Evolutionary conservation across 2,113 vertebrate genomes (phyloP).

Genomic region (Heterocephalus glaber): DNA sequence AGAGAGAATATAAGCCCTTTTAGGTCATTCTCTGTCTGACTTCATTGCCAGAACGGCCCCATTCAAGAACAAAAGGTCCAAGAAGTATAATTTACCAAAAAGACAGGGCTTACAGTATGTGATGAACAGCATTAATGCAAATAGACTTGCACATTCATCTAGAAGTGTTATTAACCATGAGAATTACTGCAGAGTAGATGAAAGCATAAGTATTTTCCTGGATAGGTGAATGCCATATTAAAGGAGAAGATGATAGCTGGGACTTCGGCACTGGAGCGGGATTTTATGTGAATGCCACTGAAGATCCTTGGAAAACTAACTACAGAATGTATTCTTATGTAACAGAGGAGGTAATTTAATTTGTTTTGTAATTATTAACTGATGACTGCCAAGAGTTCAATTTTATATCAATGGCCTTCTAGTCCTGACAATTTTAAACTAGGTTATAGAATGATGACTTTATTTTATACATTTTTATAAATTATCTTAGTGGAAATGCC

Average conservation of each 20-base stretch:
- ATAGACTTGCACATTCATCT: background rate
- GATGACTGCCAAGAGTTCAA: background rate
- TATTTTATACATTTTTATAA: background rate
- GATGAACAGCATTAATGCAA: background rate
- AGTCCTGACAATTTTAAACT: conserved; percentile 31
- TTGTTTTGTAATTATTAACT: background rate
- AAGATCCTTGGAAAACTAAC: conserved; percentile 96
- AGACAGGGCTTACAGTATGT: background rate
- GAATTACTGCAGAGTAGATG: background rate
- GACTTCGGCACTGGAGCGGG: conserved; percentile 97
- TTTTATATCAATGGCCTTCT: conserved; percentile 19
- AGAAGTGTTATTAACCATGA: background rate
- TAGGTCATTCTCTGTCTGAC: background rate
- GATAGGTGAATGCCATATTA: conserved; percentile 93
- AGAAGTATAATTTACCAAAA: background rate
- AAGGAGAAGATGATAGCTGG: conserved; percentile 97
- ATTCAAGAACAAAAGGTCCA: background rate
- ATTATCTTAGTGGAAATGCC: conserved; percentile 3
- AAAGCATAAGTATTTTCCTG: conserved; percentile 25
- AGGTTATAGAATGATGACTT: background rate
- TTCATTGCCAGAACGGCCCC: background rate
- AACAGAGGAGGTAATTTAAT: conserved; percentile 91
- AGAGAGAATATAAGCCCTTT: background rate
- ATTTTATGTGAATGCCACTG: conserved; percentile 94
- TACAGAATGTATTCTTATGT: conserved; percentile 97